A percentile compares a stretch with the other conserved stretches of the same genome.
phyloP scores from a whole-genome alignment of 2,113 vertebrate genomes.

The Patagioenas fasciata region DNA sequence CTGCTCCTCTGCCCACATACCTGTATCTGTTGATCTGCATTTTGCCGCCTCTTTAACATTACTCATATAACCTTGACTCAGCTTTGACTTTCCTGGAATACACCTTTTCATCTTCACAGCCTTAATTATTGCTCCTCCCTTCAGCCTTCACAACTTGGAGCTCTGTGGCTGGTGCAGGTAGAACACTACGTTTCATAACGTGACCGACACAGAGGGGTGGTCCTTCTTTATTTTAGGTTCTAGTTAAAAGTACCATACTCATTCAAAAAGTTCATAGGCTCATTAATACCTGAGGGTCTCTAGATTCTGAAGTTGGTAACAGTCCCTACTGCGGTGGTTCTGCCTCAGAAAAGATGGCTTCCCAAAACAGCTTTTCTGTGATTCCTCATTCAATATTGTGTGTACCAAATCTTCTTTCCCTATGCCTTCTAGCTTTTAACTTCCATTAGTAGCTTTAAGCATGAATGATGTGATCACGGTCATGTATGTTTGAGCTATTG shows the following conservation, averaged over 20 bases:
- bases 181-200: background rate
- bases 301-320: background rate
- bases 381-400: background rate
- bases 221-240: background rate
- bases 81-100: slow-evolving; percentile 45
- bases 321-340: background rate
- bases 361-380: background rate
- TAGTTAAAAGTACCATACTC: background rate
- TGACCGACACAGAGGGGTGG: background rate
- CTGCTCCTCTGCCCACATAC: slow-evolving; percentile 6
- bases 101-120: background rate
- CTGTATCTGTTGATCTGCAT: slow-evolving; percentile 44
- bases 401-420: background rate
- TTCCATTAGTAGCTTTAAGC: background rate
- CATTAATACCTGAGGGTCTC: background rate
- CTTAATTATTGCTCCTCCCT: slow-evolving; percentile 9
- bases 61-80: slow-evolving; percentile 64
- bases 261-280: background rate
- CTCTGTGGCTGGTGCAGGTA: background rate
- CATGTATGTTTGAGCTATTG: background rate
- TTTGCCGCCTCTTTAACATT: slow-evolving; percentile 37
- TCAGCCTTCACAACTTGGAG: background rate
- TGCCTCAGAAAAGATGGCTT: background rate
- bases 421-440: background rate
- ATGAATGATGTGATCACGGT: background rate